Evolutionary conservation across 2,888 invertebrate species (phyloP), one percentile per base, ranked within the genome.

Genomic region (Stictocephala bisonia): DNA sequence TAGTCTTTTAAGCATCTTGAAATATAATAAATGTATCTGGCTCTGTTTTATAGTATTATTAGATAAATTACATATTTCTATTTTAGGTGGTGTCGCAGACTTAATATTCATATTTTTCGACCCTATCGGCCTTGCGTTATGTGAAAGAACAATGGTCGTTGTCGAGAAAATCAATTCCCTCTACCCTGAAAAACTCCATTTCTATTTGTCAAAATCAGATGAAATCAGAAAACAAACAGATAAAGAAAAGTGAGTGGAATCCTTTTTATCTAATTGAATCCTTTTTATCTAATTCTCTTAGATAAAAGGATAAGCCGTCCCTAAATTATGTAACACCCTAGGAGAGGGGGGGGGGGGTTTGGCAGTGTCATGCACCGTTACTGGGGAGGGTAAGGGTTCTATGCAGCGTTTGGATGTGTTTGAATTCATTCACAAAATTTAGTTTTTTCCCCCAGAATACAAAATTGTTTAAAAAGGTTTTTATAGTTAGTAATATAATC

Each of bases 61-160:
- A 22, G 13, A 4, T 15, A 9, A 24, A 26, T 35, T 11, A 35
- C 35, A 35, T 35, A 35, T 11, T 11, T 35, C 35, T 66, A 11
- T 68, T 31, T 13, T 35, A 73, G 73, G 73, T 27, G 73, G 68
- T 27, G 80, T 84, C 77, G 86, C 87, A 9, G 88, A 88, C 79
- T 81, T 88, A 76, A 85, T 88, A 68, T 87, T 88, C 80, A 87
- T 88, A 13, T 88, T 88, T 83, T 88, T 88, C 79, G 88, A 88
- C 79, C 88, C 88, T 0, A 88, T 88, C 81, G 88, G 88, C 22
- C 88, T 88, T 81, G 84, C 88, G 3, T 80, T 88, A 67, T 88
- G 88, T 79, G 87, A 87, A 78, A 79, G 88, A 70, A 88, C 88
- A 0, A 79, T 88, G 75, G 85, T 85, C 80, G 82, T 88, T 35